phyloP scores from a whole-genome alignment of 1,140 invertebrate genomes.

The Drosophila bocqueti region DNA sequence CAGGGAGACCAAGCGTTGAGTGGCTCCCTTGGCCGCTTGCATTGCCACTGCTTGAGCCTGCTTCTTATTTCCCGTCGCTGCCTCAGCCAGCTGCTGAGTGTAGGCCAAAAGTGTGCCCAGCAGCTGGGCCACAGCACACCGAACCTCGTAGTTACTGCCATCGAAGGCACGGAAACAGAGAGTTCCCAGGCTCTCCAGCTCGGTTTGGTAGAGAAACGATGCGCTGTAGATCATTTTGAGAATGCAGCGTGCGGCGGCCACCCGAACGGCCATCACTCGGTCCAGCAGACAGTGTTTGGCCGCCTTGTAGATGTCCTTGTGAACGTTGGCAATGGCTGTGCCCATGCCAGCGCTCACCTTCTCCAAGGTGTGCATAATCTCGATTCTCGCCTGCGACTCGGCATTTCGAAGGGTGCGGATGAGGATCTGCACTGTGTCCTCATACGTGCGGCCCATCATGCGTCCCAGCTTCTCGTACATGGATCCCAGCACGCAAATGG shows the following conservation, averaged over 20 bases:
- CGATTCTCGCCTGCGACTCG: conserved; percentile 97
- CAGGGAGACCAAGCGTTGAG: conserved; percentile 89
- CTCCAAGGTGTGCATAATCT: conserved; percentile 98
- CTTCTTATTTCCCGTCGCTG: conserved; percentile 62
- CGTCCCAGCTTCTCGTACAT: conserved; percentile 99
- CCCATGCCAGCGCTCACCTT: conserved; percentile 96
- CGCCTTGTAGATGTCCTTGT: conserved; percentile 97
- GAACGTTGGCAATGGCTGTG: conserved; percentile 92
- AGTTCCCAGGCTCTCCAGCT: conserved; percentile 95
- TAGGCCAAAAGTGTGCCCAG: conserved; percentile 93
- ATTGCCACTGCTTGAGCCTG: conserved; percentile 51
- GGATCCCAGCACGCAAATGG: conserved; percentile 97
- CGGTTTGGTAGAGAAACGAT: conserved; percentile 94
- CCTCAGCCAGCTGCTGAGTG: conserved; percentile 87
- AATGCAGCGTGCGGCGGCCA: conserved; percentile 95
- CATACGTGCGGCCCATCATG: conserved; percentile 99
- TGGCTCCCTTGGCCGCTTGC: conserved; percentile 63
- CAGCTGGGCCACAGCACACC: conserved; percentile 96
- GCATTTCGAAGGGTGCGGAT: conserved; percentile 96
- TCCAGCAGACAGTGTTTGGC: conserved; percentile 94
- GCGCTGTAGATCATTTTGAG: conserved; percentile 95
- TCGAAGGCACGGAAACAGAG: conserved; percentile 96
- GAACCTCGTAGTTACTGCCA: conserved; percentile 97
- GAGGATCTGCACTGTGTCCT: conserved; percentile 97
- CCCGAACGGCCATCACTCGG: conserved; percentile 95